phyloP scores from a whole-genome alignment of 2,797 vertebrate species.

The Brotula barbata region DNA sequence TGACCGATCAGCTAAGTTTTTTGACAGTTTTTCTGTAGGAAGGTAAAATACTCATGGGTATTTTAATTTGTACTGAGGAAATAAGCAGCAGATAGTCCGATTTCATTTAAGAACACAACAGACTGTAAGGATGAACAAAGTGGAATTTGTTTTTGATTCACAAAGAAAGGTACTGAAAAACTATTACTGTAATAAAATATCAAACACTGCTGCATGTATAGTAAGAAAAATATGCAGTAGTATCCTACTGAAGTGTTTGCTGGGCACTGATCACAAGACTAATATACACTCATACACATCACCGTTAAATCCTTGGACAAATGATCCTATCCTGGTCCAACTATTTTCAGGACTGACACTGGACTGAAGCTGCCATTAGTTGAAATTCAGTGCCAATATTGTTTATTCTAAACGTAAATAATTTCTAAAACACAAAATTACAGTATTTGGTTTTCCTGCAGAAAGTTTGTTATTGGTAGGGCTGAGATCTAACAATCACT shows the following conservation, averaged over 20 bases:
- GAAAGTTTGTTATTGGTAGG: not conserved
- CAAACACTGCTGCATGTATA: not conserved
- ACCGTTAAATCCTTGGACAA: not conserved
- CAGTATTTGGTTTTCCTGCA: too few relatives aligned
- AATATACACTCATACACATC: not conserved
- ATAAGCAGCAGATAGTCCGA: conserved; percentile 1
- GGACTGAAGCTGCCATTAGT: not conserved
- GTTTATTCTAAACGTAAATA: too few relatives aligned
- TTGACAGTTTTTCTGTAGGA: not conserved
- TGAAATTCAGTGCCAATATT: conserved; percentile 4
- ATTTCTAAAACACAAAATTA: too few relatives aligned
- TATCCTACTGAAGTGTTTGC: not conserved
- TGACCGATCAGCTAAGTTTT: not conserved
- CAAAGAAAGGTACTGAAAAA: conserved; percentile 34
- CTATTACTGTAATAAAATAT: not conserved
- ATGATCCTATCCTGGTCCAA: not conserved
- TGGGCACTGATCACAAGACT: not conserved
- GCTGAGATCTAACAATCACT: not conserved
- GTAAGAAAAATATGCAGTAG: not conserved
- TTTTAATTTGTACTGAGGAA: conserved; percentile 6
- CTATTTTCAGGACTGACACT: not conserved
- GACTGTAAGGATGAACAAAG: not conserved
- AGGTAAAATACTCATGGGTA: conserved; percentile 17
- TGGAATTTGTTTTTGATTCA: conserved; percentile 9
- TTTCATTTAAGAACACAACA: conserved; percentile 7